Base-by-base conservation (phyloP, 2,888 invertebrate species). In the Rhagium mordax region DNA sequence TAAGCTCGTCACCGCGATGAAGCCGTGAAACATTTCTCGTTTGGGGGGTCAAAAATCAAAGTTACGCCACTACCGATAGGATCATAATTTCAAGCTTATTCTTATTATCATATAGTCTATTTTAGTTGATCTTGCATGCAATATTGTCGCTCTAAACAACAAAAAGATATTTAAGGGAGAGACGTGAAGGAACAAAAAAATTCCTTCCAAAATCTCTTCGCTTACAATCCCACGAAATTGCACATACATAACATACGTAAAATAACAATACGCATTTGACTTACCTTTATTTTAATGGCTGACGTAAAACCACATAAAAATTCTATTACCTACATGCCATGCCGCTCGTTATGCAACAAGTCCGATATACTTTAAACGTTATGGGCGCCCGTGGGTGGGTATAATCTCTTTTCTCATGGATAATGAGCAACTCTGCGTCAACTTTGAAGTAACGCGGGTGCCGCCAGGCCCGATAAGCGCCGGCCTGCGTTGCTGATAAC, bases 361-460 rank as follows among this genome's bases (percentile, higher is more conserved):
- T 59, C 33, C 33, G 59, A 59, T 59, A 59, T 41, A 59, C 33
- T 59, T 59, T 29, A 33, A 18, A 41, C 59, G 33, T 59, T 59
- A 29, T 33, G 59, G n/a, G 29, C 20, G 18, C 24, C 33, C 20
- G 53, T 49, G 41, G 51, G 49, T 29, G 65, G 21, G 53, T 53
- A 29, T 65, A 33, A 53, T 53, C 51, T 65, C 29, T 47, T 51
- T 53, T 65, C 65, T 65, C 53, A 51, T 33, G 51, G 65, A 53
- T 65, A 53, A 65, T 49, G 65, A 65, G 53, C 21, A 10, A 53
- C 59, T 49, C 15, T 49, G 49, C 48, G 49, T 21, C 49, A n/a
- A 49, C 65, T 65, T 65, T 65, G 65, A 65, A 49, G 51, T 41
- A 33, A 49, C 29, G 41, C 65, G 65, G 65, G 65, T 33, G 53